Evolutionary conservation across 2,888 invertebrate genomes (phyloP).

Genomic region (Ennomos fuscantarius): DNA sequence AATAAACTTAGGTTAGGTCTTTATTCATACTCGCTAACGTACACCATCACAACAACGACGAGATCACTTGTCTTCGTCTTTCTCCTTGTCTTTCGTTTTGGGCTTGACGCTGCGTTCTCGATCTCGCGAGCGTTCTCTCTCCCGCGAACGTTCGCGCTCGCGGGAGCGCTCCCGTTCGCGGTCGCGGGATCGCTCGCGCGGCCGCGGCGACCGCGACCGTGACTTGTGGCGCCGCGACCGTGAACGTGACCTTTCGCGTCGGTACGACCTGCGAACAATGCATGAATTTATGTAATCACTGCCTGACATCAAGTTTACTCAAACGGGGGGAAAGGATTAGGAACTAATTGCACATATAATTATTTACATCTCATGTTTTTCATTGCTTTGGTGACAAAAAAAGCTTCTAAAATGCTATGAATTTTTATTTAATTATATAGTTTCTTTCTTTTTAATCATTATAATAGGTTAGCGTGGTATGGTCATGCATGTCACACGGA

Average conservation of each 20-base stretch:
- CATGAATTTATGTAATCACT: constrained; percentile 3
- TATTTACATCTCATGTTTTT: too few relatives aligned
- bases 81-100: constrained; percentile 87
- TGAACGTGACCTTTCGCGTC: constrained; percentile 88
- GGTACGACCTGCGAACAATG: constrained; percentile 81
- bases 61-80: constrained; percentile 89
- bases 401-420: too few relatives aligned
- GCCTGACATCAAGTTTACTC: too few relatives aligned
- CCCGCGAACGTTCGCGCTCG: constrained; percentile 69
- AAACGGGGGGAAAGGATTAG: too few relatives aligned
- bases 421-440: too few relatives aligned
- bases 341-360: too few relatives aligned
- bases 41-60: constrained; percentile 15
- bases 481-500: too few relatives aligned
- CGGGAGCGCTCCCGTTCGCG: constrained; percentile 60
- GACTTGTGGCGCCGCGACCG: constrained; percentile 89
- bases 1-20: constrained; percentile 22
- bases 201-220: constrained; percentile 86
- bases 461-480: too few relatives aligned
- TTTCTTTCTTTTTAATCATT: too few relatives aligned
- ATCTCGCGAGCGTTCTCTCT: constrained; percentile 69
- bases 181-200: constrained; percentile 55
- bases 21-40: constrained; percentile 29
- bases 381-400: too few relatives aligned
- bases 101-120: constrained; percentile 82